Base-by-base conservation (phyloP, 2,113 vertebrate species). In the Sceloporus undulatus region DNA sequence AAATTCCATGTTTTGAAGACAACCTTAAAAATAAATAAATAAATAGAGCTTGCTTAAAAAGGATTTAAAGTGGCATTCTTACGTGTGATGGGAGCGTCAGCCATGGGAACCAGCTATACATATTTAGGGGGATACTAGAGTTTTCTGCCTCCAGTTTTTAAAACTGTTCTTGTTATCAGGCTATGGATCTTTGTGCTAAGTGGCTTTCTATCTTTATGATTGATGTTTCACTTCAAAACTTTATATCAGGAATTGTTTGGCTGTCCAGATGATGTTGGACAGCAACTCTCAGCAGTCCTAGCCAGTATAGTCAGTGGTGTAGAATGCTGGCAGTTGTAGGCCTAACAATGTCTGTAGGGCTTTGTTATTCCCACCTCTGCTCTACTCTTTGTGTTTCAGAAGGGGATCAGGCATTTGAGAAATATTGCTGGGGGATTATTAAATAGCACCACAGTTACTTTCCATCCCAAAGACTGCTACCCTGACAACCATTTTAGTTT, bases 1-100 rank as follows among this genome's bases (percentile, higher is more conserved):
- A 95, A 96, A 94, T 93, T 94, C 87, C 90, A 94, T 94, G 89
- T 93, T 96, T 94, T 92, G 93, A 91, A 96, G 93, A 96, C 93
- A 70, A 48, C 8, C 18, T 68, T 90, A 92, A 94, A 94, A 90
- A 77, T 70, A 78, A 82, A 84, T 84, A 76, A 48, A 75, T 74
- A 88, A 70, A 79, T 42, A 85, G 83, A 9, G 90, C 42, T 78
- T 85, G 78, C 91, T 91, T 78, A 85, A 92, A 88, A 88, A 92
- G 79, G 87, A 90, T 56, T 13, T 87, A 81, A 94, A 86, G 86
- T 90, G 87, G 77, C 82, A 87, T n/a, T 52, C 93, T 89, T 90
- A 88, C 84, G 40, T 92, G 87, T 1, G 18, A 40, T 95, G 88
- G 89, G 91, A 92, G 88, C 85, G 78, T 75, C 88, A 94, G 92